Base-by-base conservation (phyloP, 2,113 vertebrate species). In the Coturnix japonica region DNA sequence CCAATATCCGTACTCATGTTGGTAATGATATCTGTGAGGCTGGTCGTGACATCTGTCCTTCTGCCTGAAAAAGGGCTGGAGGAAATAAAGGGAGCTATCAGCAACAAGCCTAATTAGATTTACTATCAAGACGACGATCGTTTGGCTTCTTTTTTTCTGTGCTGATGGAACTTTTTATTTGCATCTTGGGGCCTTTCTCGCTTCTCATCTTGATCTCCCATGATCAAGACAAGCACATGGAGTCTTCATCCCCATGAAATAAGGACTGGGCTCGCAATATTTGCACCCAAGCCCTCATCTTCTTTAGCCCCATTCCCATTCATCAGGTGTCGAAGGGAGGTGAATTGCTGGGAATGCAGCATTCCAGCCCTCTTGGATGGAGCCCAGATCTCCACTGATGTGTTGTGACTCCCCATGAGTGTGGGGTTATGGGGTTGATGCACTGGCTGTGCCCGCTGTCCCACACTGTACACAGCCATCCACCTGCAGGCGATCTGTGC, bases 21-120 rank as follows among this genome's bases (percentile, higher is more conserved):
- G 51, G 53, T 69, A 51, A 73, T 35, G 69, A 47, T 82, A 43
- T 93, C 94, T 75, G 56, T 91, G 87, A 83, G 94, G 54, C 69
- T 3, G 16, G 23, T 43, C 33, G 10, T 74, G 82, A 89, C 72
- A 47, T 75, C 81, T 85, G 90, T 78, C 80, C 84, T 85, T 80
- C 82, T 69, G 79, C 82, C 72, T 86, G 56, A 44, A 75, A 81
- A 66, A 85, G 74, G 54, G 59, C 80, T 87, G 44, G 19, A 31
- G 41, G 63, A 92, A 85, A 91, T 46, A 64, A 66, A 75, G 49
- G 37, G 39, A 64, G 28, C 63, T 35, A 11, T 91, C 56, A 56
- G 85, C 77, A 83, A 72, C 33, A 54, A 84, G 75, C 64, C 33
- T 76, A 33, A 71, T 89, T 67, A 57, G 72, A 71, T 89, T 92